Evolutionary conservation across 2,888 invertebrate genomes (phyloP), one percentile per base, ranked within the genome.

Genomic region (Mantis religiosa): DNA sequence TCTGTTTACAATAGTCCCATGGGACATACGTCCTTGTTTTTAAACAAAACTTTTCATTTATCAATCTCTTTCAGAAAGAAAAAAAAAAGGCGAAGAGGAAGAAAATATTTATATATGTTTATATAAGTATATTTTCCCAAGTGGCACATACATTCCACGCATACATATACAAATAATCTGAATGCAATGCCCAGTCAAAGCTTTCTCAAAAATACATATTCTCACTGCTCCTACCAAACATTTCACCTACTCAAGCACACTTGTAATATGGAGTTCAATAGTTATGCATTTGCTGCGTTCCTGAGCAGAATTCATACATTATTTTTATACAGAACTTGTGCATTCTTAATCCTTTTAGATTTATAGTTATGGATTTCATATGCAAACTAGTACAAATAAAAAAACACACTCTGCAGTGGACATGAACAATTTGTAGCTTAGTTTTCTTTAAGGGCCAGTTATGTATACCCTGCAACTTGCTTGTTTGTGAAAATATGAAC

Each of bases 1-100:
- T 89, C 54, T 84, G 89, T 89, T 90, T 90, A 90, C 88, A 90
- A 88, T 88, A 89, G 90, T 90, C 88, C 85, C 88, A 83, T 34
- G 82, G 82, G 86, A 87, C 88, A 89, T 82, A 89, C 83, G 81
- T 87, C 71, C 87, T 34, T 82, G 71, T 86, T 86, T 87, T 82
- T 87, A 83, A 89, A 89, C 89, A 88, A 88, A 88, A 84, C 84
- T 84, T 89, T 25, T 83, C 30, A 34, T 87, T 87, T 84, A 87
- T 87, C 82, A 82, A 82, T 82, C 30, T 85, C 88, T 83, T 82
- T 28, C 27, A 41, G 28, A 88, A 87, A 89, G 87, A 81, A 28
- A 87, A 34, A 87, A 86, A 34, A 84, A 88, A 81, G 84, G 71
- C 34, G 81, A 28, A 85, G 41, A 84, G 81, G 84, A 81, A 41